Conservation (phyloP, 2,797 vertebrate genomes). For the Phataginus tricuspis region DNA sequence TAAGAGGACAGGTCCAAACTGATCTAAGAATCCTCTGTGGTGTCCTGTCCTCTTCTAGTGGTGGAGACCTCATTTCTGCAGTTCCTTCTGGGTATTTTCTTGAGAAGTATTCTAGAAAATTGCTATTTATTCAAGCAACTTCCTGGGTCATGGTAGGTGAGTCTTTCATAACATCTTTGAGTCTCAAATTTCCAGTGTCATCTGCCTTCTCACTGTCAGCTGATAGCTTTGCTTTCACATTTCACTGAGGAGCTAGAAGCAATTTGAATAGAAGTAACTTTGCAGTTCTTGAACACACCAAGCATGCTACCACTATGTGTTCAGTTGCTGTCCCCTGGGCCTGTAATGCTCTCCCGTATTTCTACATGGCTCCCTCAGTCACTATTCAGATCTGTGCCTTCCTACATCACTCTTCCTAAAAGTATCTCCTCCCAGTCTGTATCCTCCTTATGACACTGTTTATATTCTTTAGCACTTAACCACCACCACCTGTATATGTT, state of each 20-base stretch:
- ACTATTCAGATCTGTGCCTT: neutral
- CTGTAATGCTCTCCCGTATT: neutral
- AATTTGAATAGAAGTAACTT: neutral
- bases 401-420: neutral
- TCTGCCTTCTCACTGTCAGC: neutral
- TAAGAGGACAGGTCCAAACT: neutral
- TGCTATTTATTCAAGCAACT: neutral
- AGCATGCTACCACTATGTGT: neutral
- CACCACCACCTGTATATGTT: neutral
- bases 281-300: neutral
- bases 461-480: neutral
- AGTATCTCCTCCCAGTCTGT: neutral
- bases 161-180: neutral
- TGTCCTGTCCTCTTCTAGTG: neutral
- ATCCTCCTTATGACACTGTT: neutral
- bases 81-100: neutral
- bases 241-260: neutral
- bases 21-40: neutral
- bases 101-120: neutral
- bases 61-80: neutral
- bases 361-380: neutral
- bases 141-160: neutral
- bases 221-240: neutral
- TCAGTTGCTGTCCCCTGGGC: neutral
- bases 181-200: neutral